A percentile compares a stretch with the other conserved stretches of the same genome.
phyloP scores from a whole-genome alignment of 2,113 vertebrate genomes.

The Colossoma macropomum region DNA sequence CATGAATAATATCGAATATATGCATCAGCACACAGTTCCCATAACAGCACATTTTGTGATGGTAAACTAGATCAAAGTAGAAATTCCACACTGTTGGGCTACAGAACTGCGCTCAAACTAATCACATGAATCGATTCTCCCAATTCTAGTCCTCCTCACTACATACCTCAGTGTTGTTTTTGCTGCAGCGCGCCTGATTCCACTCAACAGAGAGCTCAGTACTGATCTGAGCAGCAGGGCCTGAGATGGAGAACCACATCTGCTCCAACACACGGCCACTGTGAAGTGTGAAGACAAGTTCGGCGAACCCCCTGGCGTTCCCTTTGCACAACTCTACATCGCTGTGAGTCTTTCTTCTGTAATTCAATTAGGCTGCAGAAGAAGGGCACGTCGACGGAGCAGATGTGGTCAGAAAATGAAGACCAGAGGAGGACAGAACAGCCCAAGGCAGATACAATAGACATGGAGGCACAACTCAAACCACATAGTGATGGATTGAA shows the following conservation, averaged over 20 bases:
- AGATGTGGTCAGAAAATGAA: constrained; percentile 35
- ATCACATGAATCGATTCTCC: too few species aligned
- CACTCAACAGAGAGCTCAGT: not conserved
- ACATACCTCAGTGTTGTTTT: too few species aligned
- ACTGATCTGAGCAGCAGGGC: not conserved
- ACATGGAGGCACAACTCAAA: constrained; percentile 15
- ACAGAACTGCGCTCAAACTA: too few species aligned
- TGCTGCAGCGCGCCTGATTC: not conserved
- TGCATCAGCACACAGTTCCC: too few species aligned
- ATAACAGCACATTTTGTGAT: too few species aligned
- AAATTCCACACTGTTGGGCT: too few species aligned
- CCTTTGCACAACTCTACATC: not conserved
- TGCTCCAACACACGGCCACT: not conserved
- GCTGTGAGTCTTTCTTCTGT: not conserved
- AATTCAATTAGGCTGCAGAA: constrained; percentile 2
- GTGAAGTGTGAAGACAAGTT: constrained; percentile 4
- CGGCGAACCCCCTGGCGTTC: not conserved
- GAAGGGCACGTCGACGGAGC: not conserved
- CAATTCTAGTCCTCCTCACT: too few species aligned
- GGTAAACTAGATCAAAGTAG: too few species aligned
- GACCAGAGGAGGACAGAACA: not conserved
- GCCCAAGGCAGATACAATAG: not conserved
- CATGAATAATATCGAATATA: too few species aligned
- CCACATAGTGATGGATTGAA: constrained; percentile 6
- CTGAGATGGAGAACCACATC: not conserved